These are phyloP conservation scores for Coptotermes formosanus DNA, from an alignment of 1,140 invertebrate genomes.

Conservation along the genomic window DNA sequence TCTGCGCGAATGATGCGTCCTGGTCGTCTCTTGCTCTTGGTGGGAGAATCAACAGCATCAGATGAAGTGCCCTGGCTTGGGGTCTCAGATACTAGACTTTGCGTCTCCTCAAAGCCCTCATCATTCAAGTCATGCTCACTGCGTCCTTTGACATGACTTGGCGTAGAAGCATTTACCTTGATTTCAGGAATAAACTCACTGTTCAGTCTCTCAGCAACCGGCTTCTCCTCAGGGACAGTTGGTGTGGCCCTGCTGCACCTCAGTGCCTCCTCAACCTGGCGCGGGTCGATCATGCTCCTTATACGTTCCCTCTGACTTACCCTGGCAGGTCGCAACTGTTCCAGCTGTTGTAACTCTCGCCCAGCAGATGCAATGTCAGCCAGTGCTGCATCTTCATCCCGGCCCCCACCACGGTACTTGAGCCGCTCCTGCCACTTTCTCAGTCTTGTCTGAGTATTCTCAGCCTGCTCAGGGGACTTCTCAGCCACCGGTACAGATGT, in stretches of 20 bases:
- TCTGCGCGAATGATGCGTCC: constrained; percentile 36
- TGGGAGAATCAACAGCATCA: constrained; percentile 8
- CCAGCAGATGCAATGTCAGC: constrained; percentile 48
- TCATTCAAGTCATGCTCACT: constrained; percentile 71
- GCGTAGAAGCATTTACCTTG: constrained; percentile 43
- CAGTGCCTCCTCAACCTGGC: constrained; percentile 43
- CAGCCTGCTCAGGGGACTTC: constrained; percentile 38
- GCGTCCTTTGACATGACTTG: constrained; percentile 42
- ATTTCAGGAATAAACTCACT: constrained; percentile 50
- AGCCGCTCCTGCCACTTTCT: constrained; percentile 64
- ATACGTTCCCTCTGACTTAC: constrained; percentile 42
- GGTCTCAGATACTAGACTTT: constrained; percentile 80
- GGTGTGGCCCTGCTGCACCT: constrained; percentile 33
- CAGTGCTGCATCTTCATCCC: constrained; percentile 42
- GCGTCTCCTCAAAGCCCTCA: constrained; percentile 87
- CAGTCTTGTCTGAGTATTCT: constrained; percentile 60
- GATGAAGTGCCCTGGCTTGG: constrained; percentile 76
- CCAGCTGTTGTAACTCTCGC: constrained; percentile 49
- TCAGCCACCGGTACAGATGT: constrained; percentile 46
- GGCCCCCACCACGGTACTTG: constrained; percentile 48
- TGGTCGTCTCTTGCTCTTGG: not conserved
- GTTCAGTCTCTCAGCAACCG: constrained; percentile 38
- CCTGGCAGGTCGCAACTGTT: not conserved
- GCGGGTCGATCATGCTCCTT: constrained; percentile 53
- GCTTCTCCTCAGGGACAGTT: constrained; percentile 18